Conservation (phyloP, 2,797 vertebrate species). For the Lindbergichthys nudifrons region DNA sequence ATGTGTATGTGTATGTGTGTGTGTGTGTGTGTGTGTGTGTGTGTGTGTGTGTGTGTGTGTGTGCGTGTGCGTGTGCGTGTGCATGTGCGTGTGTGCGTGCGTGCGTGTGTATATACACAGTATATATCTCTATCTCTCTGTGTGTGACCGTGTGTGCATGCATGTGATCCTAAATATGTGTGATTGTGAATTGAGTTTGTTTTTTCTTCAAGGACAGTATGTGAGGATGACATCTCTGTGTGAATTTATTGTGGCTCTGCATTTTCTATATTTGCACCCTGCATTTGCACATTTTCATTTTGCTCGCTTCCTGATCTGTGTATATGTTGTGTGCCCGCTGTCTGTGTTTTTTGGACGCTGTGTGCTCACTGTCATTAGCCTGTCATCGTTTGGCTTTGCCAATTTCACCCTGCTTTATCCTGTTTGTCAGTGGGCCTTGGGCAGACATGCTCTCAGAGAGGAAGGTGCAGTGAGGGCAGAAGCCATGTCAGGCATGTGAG, state of each 20-base stretch:
- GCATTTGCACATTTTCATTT: constrained; percentile 8
- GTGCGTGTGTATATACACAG: background rate
- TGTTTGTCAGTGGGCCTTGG: constrained; percentile 55
- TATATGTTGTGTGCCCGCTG: constrained; percentile 4
- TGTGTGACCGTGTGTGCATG: constrained; percentile 8
- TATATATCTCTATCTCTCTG: background rate
- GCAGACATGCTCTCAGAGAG: constrained; percentile 42
- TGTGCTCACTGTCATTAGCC: constrained; percentile 52
- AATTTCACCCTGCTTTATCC: constrained; percentile 43
- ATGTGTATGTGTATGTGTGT: background rate
- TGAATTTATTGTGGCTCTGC: constrained; percentile 35
- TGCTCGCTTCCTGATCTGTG: constrained; percentile 26
- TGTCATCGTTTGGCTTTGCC: constrained; percentile 54
- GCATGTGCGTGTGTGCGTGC: constrained; percentile 7
- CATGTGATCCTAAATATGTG: constrained; percentile 24
- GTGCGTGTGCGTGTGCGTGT: background rate
- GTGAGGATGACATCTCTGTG: constrained; percentile 23
- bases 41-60: background rate
- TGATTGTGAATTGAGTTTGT: constrained; percentile 16
- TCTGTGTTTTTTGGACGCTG: constrained; percentile 36
- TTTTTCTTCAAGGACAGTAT: constrained; percentile 33
- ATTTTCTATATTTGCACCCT: constrained; percentile 41
- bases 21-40: background rate
- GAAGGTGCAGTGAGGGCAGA: constrained; percentile 44
- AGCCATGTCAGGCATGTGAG: constrained; percentile 72